These are phyloP conservation scores for Steromphala cineraria DNA, from an alignment of 2,888 invertebrate species.

Conservation along the genomic window DNA sequence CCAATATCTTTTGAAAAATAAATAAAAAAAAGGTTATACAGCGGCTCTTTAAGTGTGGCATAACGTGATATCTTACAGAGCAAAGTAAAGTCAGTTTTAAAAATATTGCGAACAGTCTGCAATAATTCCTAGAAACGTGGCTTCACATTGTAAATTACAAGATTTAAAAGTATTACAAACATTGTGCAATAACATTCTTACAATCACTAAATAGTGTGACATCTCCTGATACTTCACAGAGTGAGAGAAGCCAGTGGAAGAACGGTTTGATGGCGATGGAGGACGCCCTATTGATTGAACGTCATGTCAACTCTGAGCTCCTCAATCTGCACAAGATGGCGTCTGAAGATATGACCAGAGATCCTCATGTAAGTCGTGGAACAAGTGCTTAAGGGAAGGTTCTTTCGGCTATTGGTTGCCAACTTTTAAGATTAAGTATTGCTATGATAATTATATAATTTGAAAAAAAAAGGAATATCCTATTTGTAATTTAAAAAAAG, in stretches of 20 bases:
- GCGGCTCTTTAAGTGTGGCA: too few relatives aligned
- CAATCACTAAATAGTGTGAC: not conserved
- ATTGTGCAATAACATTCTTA: not conserved
- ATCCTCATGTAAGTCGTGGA: constrained; percentile 56
- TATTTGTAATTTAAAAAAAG: too few relatives aligned
- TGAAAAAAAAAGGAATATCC: too few relatives aligned
- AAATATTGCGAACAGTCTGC: too few relatives aligned
- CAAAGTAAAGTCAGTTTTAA: too few relatives aligned
- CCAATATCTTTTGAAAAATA: too few relatives aligned
- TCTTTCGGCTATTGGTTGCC: too few relatives aligned
- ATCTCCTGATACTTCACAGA: constrained; percentile 8
- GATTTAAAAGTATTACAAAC: not conserved
- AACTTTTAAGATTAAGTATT: too few relatives aligned
- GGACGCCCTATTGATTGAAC: constrained; percentile 86
- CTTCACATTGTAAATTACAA: not conserved
- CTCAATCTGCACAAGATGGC: constrained; percentile 54
- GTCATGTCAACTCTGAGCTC: constrained; percentile 81
- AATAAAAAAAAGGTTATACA: too few relatives aligned
- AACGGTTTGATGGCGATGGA: constrained; percentile 83
- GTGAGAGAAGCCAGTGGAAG: constrained; percentile 76
- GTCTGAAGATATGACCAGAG: constrained; percentile 32
- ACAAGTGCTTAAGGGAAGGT: not conserved
- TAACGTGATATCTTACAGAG: too few relatives aligned
- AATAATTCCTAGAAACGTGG: too few relatives aligned
- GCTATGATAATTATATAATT: too few relatives aligned